Conservation (phyloP, 2,797 vertebrate genomes). For the Rhyacichthys aspro region DNA sequence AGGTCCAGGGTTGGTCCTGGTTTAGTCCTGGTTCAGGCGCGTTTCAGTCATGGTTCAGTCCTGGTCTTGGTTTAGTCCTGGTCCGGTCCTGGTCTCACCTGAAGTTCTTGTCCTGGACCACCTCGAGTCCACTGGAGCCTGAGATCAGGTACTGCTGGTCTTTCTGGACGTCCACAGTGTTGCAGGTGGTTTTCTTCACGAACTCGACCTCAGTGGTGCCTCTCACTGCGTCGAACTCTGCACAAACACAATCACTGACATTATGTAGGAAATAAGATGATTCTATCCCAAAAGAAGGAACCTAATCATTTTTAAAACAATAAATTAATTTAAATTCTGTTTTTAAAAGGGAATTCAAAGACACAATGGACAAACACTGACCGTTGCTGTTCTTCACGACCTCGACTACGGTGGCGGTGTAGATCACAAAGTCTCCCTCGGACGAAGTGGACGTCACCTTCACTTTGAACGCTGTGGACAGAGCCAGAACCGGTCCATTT, state of each 20-base stretch:
- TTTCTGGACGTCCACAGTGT: constrained; percentile 70
- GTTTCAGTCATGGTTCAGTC: background rate
- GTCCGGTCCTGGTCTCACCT: constrained; percentile 52
- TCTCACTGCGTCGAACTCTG: constrained; percentile 78
- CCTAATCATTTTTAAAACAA: no score
- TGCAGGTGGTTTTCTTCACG: constrained; percentile 87
- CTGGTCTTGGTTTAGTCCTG: no score
- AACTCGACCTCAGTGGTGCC: constrained; percentile 79
- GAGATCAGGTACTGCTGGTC: constrained; percentile 86
- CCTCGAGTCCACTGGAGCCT: constrained; percentile 85
- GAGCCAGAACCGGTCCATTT: background rate
- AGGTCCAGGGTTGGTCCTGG: background rate
- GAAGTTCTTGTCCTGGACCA: constrained; percentile 36
- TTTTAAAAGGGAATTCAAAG: no score
- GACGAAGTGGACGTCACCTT: constrained; percentile 71
- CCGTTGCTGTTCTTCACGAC: constrained; percentile 81
- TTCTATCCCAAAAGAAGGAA: no score
- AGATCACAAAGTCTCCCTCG: constrained; percentile 88
- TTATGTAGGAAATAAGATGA: no score
- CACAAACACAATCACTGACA: background rate
- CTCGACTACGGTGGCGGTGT: constrained; percentile 79
- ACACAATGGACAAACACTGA: constrained; percentile 27
- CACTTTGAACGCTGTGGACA: constrained; percentile 84
- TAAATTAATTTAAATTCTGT: no score
- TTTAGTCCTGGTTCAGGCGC: no score